phyloP scores from a whole-genome alignment of 2,113 vertebrate genomes.

The Rallus limicola region DNA sequence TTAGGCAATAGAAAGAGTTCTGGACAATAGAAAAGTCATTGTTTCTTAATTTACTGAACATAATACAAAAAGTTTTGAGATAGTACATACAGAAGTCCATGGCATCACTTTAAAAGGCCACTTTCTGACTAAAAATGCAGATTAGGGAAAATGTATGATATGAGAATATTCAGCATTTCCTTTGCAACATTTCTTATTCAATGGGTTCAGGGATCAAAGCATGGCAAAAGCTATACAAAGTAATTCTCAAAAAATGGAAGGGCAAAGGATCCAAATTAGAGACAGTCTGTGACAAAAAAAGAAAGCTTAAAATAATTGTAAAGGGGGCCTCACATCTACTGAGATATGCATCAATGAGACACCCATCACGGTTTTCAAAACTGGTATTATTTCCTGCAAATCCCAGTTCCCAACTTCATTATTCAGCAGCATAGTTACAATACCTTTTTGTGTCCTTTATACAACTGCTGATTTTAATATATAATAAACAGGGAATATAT shows the following conservation, averaged over 20 bases:
- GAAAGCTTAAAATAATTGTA: neutral
- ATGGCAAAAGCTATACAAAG: neutral
- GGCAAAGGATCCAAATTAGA: neutral
- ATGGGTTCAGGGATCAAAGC: neutral
- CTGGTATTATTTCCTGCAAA: neutral
- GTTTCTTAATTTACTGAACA: neutral
- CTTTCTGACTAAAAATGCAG: neutral
- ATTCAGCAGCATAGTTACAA: neutral
- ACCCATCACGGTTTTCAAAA: neutral
- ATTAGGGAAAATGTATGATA: neutral
- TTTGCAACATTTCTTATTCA: neutral
- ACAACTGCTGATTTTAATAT: neutral
- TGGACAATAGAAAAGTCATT: neutral
- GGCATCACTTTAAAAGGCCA: neutral
- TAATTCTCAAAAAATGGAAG: neutral
- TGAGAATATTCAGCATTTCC: neutral
- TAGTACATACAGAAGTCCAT: neutral
- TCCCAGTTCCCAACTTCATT: neutral
- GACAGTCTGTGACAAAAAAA: neutral
- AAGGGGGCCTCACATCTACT: neutral
- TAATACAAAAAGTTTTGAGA: neutral
- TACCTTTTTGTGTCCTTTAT: neutral
- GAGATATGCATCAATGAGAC: neutral
- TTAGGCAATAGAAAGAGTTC: neutral
- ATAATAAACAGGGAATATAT: neutral